phyloP scores from a whole-genome alignment of 2,888 invertebrate genomes.

The Neoaliturus tenellus region DNA sequence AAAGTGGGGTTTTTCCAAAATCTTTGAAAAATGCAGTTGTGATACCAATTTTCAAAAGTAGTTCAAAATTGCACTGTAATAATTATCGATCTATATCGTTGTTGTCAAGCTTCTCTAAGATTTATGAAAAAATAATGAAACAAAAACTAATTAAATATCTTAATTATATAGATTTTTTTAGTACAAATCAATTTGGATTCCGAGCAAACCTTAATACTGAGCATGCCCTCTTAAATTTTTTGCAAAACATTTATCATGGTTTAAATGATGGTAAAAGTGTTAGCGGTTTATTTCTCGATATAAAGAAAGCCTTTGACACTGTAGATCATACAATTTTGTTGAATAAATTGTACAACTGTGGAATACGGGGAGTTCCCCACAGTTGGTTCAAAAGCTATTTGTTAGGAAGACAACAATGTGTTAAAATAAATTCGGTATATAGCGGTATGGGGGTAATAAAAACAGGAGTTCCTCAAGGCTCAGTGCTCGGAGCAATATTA shows the following conservation, averaged over 20 bases:
- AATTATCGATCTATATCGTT: too few species aligned
- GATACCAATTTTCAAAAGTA: too few species aligned
- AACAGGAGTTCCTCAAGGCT: constrained; percentile 60
- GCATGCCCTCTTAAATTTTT: constrained; percentile 29
- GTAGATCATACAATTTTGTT: constrained; percentile 40
- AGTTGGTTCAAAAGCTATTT: constrained; percentile 58
- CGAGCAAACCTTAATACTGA: neutral
- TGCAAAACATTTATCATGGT: neutral
- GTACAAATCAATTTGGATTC: constrained; percentile 44
- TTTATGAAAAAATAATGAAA: too few species aligned
- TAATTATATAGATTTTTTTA: too few species aligned
- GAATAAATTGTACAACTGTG: constrained; percentile 40
- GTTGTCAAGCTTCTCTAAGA: too few species aligned
- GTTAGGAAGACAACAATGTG: constrained; percentile 56
- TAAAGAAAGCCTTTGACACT: constrained; percentile 52
- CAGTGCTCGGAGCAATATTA: constrained; percentile 58
- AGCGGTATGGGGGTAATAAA: constrained; percentile 39
- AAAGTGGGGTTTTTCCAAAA: too few species aligned
- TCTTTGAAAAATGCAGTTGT: too few species aligned
- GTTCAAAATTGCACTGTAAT: too few species aligned
- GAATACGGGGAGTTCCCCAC: constrained; percentile 55
- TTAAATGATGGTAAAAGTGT: constrained; percentile 21
- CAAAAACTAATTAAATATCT: too few species aligned
- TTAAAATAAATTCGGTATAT: constrained; percentile 39
- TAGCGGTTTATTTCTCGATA: constrained; percentile 37